These are phyloP conservation scores for Xylota segnis DNA, from an alignment of 2,888 invertebrate species.

Conservation along the genomic window DNA sequence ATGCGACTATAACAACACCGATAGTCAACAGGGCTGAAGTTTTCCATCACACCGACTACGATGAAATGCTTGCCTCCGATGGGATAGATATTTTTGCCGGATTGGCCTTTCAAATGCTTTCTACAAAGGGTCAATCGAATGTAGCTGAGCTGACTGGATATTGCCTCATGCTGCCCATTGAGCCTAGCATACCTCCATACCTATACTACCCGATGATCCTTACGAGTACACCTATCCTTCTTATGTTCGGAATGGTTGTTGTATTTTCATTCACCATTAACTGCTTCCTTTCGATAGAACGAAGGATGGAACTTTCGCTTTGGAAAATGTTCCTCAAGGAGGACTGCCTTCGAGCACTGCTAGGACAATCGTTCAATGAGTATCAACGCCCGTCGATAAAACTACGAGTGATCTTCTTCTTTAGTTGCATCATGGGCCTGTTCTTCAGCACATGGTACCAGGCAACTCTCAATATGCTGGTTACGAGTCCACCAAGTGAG, in stretches of 20 bases:
- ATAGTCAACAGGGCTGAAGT: not conserved
- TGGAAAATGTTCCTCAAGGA: slow-evolving; percentile 6
- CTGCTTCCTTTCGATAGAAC: slow-evolving; percentile 1
- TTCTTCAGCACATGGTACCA: slow-evolving; percentile 34
- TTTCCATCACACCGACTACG: slow-evolving; percentile 16
- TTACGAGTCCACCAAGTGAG: slow-evolving; percentile 38
- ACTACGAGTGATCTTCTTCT: slow-evolving; percentile 25
- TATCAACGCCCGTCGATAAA: slow-evolving; percentile 26
- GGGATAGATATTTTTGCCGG: slow-evolving; percentile 32
- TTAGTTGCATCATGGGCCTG: slow-evolving; percentile 28
- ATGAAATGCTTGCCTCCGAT: slow-evolving; percentile 4
- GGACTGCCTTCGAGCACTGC: slow-evolving; percentile 19
- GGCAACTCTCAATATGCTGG: slow-evolving; percentile 34
- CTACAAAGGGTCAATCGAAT: slow-evolving; percentile 21
- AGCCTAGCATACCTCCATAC: slow-evolving; percentile 30
- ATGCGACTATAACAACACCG: slow-evolving; percentile 19
- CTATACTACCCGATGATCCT: slow-evolving; percentile 46
- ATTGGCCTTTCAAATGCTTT: slow-evolving; percentile 5
- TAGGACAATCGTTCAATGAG: slow-evolving; percentile 18
- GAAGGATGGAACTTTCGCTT: not conserved
- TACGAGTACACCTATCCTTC: slow-evolving; percentile 23
- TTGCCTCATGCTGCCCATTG: slow-evolving; percentile 38
- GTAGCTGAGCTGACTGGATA: slow-evolving; percentile 7
- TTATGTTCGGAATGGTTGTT: slow-evolving; percentile 23
- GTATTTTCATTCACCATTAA: slow-evolving; percentile 30